phyloP scores from a whole-genome alignment of 2,113 vertebrate genomes.

The Passer montanus region DNA sequence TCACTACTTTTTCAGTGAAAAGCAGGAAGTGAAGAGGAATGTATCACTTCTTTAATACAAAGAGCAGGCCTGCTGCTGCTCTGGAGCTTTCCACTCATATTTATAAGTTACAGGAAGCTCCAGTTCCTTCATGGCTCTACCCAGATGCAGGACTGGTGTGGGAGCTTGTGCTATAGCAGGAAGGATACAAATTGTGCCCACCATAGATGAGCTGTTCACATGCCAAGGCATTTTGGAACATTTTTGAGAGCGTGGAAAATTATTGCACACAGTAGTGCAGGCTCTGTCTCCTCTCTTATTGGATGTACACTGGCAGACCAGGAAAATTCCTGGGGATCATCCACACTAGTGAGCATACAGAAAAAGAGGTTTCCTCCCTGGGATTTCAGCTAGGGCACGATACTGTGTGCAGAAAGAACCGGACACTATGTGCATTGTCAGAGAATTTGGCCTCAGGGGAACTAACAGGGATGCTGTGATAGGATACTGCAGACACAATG shows the following conservation, averaged over 20 bases:
- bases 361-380: constrained; percentile 49
- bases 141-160: background rate
- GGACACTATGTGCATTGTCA: constrained; percentile 44
- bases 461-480: constrained; percentile 16
- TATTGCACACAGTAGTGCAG: background rate
- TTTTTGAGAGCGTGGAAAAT: background rate
- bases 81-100: background rate
- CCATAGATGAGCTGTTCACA: background rate
- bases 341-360: constrained; percentile 49
- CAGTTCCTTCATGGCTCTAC: background rate
- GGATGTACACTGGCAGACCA: background rate
- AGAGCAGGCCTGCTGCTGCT: background rate
- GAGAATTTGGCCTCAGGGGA: constrained; percentile 57
- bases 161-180: background rate
- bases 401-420: background rate
- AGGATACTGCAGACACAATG: constrained; percentile 49
- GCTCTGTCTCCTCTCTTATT: background rate
- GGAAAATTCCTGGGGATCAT: constrained; percentile 50
- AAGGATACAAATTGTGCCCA: background rate
- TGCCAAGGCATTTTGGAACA: background rate
- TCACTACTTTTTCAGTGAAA: background rate
- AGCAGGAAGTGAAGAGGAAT: background rate
- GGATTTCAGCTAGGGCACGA: background rate
- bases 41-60: background rate
- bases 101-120: background rate